phyloP scores from a whole-genome alignment of 2,797 vertebrate genomes.

The Meda fulgida region DNA sequence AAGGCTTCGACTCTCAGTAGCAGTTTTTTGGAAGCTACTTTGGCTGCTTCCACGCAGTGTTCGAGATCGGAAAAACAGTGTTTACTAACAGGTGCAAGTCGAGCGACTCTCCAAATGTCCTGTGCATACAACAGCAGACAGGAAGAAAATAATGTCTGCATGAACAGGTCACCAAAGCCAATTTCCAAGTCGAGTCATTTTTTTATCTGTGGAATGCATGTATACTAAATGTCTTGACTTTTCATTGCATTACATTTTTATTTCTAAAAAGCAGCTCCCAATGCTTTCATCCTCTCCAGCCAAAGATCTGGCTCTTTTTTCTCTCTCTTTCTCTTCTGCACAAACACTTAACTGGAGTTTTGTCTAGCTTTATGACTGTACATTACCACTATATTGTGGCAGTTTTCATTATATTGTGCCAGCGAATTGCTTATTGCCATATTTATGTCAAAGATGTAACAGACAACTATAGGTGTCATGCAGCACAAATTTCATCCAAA shows the following conservation, averaged over 20 bases:
- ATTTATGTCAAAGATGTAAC: background rate
- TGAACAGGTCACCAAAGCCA: background rate
- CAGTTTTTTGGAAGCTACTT: constrained; percentile 7
- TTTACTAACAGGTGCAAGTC: constrained; percentile 10
- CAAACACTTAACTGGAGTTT: constrained; percentile 4
- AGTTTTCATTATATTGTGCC: background rate
- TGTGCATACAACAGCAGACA: background rate
- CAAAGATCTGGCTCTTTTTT: background rate
- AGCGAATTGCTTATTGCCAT: background rate
- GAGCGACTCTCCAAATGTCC: background rate
- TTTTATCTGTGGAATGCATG: constrained; percentile 14
- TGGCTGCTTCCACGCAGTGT: constrained; percentile 15
- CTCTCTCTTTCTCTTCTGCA: background rate
- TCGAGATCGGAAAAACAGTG: constrained; percentile 16
- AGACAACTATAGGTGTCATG: background rate
- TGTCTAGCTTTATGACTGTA: background rate
- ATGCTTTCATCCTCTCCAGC: background rate
- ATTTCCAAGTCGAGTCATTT: background rate
- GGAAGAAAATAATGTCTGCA: background rate
- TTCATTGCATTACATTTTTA: background rate
- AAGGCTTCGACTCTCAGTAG: constrained; percentile 16
- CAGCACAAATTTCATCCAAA: background rate
- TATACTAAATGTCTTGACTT: background rate
- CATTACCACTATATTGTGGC: background rate
- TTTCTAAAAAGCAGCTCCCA: constrained; percentile 5